phyloP scores from a whole-genome alignment of 2,888 invertebrate species.

The Dynastes tityus region DNA sequence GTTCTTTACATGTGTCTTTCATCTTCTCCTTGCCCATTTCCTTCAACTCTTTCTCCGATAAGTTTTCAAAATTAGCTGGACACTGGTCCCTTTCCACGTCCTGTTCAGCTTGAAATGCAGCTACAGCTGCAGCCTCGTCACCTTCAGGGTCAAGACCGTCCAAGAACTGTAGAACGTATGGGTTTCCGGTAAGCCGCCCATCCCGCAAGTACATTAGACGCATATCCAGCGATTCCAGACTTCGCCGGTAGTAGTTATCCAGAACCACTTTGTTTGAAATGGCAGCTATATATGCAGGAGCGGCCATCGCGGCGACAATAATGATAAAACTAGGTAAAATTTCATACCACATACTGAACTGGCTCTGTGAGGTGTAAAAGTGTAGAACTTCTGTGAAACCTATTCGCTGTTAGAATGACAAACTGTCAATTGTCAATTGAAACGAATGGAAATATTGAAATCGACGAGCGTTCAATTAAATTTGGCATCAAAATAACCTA shows the following conservation, averaged over 20 bases:
- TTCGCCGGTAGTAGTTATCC: constrained; percentile 50
- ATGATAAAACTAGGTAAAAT: constrained; percentile 51
- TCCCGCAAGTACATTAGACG: constrained; percentile 48
- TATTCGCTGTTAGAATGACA: not conserved
- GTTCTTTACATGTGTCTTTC: not conserved
- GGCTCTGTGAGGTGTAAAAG: not conserved
- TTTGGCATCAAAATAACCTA: no score
- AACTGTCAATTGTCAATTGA: not conserved
- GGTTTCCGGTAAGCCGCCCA: constrained; percentile 24
- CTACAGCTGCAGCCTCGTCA: not conserved
- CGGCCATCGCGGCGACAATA: constrained; percentile 39
- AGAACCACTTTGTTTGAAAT: constrained; percentile 50
- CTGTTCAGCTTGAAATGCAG: not conserved
- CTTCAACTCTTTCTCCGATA: not conserved
- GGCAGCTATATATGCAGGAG: constrained; percentile 45
- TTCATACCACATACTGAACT: constrained; percentile 55
- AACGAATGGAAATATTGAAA: no score
- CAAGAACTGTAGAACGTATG: constrained; percentile 37
- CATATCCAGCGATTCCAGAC: constrained; percentile 6
- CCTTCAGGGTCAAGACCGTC: constrained; percentile 28
- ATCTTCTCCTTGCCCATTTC: not conserved
- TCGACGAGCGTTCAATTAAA: no score
- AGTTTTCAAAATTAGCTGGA: constrained; percentile 13
- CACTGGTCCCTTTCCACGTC: constrained; percentile 43
- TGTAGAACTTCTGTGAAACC: no score